Evolutionary conservation across 2,113 vertebrate genomes (phyloP).

Genomic region (Cheilinus undulatus): DNA sequence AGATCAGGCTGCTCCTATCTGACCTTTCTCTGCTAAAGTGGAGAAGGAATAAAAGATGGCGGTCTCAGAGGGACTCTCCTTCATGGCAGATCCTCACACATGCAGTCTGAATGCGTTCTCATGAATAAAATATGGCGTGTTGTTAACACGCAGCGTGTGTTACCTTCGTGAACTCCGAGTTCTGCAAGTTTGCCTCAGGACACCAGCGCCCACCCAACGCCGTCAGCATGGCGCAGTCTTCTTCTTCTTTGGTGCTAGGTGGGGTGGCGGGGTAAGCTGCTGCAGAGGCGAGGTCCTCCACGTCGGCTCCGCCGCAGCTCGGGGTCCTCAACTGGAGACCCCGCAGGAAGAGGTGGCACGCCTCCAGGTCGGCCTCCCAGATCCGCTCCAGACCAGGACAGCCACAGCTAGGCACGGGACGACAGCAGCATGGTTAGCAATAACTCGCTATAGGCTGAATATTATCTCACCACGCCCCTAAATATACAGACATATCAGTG

Average conservation of each 20-base stretch:
- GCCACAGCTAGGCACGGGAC: slow-evolving; percentile 76
- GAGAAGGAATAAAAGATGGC: slow-evolving; percentile 4
- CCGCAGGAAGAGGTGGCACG: slow-evolving; percentile 87
- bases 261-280: slow-evolving; percentile 45
- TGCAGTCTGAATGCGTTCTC: background rate
- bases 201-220: slow-evolving; percentile 73
- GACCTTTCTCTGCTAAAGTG: slow-evolving; percentile 34
- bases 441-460: too few relatives aligned
- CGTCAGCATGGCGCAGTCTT: slow-evolving; percentile 76
- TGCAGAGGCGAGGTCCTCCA: slow-evolving; percentile 73
- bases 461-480: too few relatives aligned
- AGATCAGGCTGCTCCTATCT: slow-evolving; percentile 24
- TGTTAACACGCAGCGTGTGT: slow-evolving; percentile 26
- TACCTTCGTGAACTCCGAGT: slow-evolving; percentile 88
- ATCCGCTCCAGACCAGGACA: slow-evolving; percentile 86
- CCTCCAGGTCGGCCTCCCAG: slow-evolving; percentile 92
- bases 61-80: slow-evolving; percentile 24
- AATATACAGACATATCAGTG: too few relatives aligned
- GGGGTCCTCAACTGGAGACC: slow-evolving; percentile 83
- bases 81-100: slow-evolving; percentile 10
- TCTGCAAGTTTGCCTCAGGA: slow-evolving; percentile 71
- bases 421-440: background rate
- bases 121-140: slow-evolving; percentile 35
- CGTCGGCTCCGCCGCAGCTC: slow-evolving; percentile 69
- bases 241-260: slow-evolving; percentile 74